phyloP scores from a whole-genome alignment of 2,113 vertebrate genomes.

The Anguilla japonica region DNA sequence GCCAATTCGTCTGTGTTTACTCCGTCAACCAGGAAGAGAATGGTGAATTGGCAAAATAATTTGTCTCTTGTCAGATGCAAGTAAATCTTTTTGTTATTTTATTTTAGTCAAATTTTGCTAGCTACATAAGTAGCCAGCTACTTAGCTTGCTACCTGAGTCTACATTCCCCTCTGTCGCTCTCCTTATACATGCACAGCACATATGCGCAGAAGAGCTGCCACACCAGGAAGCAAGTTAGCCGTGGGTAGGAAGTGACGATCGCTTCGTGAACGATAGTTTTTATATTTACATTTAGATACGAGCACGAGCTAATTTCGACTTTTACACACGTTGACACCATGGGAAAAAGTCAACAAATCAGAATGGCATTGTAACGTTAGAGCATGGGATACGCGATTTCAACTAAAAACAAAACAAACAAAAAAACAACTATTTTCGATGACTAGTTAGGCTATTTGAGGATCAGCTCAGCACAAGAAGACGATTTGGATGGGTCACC shows the following conservation, averaged over 20 bases:
- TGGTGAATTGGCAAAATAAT: not conserved
- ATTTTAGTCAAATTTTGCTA: constrained; percentile 10
- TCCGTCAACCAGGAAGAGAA: not conserved
- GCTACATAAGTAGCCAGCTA: constrained; percentile 1
- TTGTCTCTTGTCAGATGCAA: not conserved
- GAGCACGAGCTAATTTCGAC: not conserved
- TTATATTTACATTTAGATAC: not conserved
- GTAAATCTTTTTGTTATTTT: not conserved
- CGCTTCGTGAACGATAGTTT: not conserved
- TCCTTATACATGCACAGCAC: not conserved
- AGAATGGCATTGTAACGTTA: not conserved
- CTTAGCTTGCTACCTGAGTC: not conserved
- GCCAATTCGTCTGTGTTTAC: not conserved
- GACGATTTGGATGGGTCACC: too few relatives aligned
- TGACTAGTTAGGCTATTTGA: too few relatives aligned
- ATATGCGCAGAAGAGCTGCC: not conserved
- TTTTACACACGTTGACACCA: not conserved
- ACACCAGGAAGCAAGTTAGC: not conserved
- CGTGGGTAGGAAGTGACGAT: constrained; percentile 25
- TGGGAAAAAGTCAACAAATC: not conserved
- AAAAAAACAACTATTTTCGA: too few relatives aligned
- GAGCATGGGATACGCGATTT: not conserved
- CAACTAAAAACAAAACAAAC: too few relatives aligned
- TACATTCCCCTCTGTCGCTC: not conserved
- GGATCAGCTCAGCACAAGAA: too few relatives aligned